Base-by-base conservation (phyloP, 2,888 invertebrate species). In the Torymus aiolomorphi region DNA sequence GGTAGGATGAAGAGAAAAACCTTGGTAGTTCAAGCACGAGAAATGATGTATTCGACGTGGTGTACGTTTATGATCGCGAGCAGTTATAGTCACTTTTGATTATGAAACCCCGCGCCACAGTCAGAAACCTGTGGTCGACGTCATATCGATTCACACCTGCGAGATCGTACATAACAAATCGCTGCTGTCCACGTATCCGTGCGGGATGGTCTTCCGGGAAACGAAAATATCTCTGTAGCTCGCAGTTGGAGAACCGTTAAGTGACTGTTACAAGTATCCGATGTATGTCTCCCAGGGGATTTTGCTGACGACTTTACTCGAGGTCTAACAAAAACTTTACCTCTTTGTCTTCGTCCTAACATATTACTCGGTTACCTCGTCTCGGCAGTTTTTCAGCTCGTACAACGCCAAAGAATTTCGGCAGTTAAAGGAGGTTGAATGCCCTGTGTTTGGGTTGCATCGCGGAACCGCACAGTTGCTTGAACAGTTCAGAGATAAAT, bases 61-160 rank as follows among this genome's bases (percentile, higher is more conserved):
- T 10, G 18, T 51, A 65, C 49, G 13, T 65, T 65, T 65, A 65
- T 51, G 51, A 51, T 65, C 49, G 65, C 18, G 31, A 65, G 16
- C 51, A 8, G 49, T 70, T 24, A 49, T 70, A 70, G 49, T 59
- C 16, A 49, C 18, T 70, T 70, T 24, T 49, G 59, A 59, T 59
- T 70, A 70, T 49, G 49, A 12, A 70, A 59, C 13, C 3, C 2
- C n/a, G n/a, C 54, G n/a, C 12, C 42, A n/a, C 59, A 14, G 13
- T 31, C 31, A 0, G 61, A 24, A 61, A 20, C 0, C 12, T 24
- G 61, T 20, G 12, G 12, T 5, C 20, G 11, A 12, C 20, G 49
- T 18, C 18, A 2, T 42, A 59, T 70, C 18, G 49, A 49, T 70
- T 49, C 49, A 70, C 59, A 59, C 31, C 49, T 70, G 49, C 49